A percentile compares a stretch with the other conserved stretches of the same genome.
Conservation (phyloP, 2,888 invertebrate species). For the Tryphoninae sp. region DNA sequence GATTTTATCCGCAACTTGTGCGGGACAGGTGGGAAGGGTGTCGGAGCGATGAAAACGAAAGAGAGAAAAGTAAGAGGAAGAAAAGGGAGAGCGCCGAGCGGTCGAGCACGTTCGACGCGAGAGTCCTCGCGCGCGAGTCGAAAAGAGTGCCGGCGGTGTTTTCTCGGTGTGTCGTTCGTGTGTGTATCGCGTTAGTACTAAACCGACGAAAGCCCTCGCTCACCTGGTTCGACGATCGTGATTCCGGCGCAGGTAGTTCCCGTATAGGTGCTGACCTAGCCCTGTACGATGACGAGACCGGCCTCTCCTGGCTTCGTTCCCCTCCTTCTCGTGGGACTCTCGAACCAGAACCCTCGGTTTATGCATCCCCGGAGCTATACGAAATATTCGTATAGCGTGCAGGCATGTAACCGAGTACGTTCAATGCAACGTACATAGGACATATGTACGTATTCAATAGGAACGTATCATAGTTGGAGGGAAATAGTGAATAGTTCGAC, state of each 20-base stretch:
- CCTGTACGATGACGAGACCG: constrained; percentile 30
- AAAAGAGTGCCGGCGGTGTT: not conserved
- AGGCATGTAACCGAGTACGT: not conserved
- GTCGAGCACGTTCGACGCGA: constrained; percentile 48
- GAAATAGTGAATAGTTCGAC: too few relatives aligned
- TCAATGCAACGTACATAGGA: not conserved
- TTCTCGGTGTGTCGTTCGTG: constrained; percentile 1
- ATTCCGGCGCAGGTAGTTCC: constrained; percentile 54
- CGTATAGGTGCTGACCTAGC: constrained; percentile 60
- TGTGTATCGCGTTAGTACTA: constrained; percentile 25
- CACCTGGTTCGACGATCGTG: constrained; percentile 53
- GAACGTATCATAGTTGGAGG: not conserved
- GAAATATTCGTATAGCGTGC: not conserved
- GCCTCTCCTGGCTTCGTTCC: constrained; percentile 10
- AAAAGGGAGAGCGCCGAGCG: constrained; percentile 17
- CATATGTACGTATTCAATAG: not conserved
- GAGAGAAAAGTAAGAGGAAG: not conserved
- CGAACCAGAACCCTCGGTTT: not conserved
- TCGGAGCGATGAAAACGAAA: constrained; percentile 30
- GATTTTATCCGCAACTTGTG: constrained; percentile 2
- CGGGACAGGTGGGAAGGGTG: constrained; percentile 33
- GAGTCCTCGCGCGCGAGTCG: constrained; percentile 6
- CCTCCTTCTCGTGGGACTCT: not conserved
- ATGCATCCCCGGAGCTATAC: not conserved
- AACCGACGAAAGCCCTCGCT: constrained; percentile 35